A percentile compares a stretch with the other conserved stretches of the same genome.
These are phyloP conservation scores for Pycnonotus jocosus DNA, from an alignment of 2,113 vertebrate species.

Conservation along the genomic window DNA sequence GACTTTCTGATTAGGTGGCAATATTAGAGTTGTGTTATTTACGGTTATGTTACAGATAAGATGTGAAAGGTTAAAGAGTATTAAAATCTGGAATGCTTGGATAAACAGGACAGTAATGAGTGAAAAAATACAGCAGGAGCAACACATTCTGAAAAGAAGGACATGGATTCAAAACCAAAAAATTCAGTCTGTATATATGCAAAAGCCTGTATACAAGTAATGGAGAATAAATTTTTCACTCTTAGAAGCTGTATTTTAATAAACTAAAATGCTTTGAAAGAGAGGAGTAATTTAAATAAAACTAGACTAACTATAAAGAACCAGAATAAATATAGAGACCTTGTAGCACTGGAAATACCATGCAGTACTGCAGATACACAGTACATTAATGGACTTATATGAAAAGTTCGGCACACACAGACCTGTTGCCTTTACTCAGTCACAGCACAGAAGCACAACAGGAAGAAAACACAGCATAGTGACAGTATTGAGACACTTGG, in stretches of 20 bases:
- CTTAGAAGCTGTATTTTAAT: not conserved
- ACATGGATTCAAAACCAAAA: not conserved
- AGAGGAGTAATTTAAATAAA: not conserved
- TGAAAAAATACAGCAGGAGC: not conserved
- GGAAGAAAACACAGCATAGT: not conserved
- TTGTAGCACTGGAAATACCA: constrained; percentile 52
- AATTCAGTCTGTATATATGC: not conserved
- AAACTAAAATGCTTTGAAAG: not conserved
- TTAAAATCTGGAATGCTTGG: not conserved
- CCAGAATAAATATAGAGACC: not conserved
- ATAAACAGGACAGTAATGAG: not conserved
- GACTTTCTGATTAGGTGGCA: not conserved
- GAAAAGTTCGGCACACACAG: not conserved
- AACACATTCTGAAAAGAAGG: not conserved
- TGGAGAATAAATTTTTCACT: not conserved
- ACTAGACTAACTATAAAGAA: not conserved
- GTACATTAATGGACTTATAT: not conserved
- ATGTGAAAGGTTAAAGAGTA: not conserved
- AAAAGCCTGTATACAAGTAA: not conserved
- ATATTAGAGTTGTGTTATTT: not conserved
- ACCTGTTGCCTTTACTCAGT: constrained; percentile 19
- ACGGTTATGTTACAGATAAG: not conserved
- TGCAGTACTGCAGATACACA: not conserved
- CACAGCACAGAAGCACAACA: constrained; percentile 8
- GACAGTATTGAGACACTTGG: not conserved